Evolutionary conservation across 2,113 vertebrate species (phyloP).

Genomic region (Epinephelus cyanopodus): DNA sequence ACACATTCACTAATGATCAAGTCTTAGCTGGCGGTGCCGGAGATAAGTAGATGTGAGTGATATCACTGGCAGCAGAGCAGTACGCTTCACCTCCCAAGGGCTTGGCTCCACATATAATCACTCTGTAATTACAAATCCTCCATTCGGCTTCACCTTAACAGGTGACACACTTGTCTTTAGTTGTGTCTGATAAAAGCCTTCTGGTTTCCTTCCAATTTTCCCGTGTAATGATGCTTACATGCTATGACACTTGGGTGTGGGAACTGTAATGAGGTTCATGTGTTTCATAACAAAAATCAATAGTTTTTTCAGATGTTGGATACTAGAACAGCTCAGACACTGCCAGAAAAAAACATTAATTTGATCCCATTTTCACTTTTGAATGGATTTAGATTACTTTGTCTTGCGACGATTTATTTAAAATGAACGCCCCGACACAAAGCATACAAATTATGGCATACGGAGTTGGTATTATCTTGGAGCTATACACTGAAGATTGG

Average conservation of each 20-base stretch:
- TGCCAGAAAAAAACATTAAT: slow-evolving; percentile 7
- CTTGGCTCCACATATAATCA: slow-evolving; percentile 64
- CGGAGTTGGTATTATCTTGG: slow-evolving; percentile 50
- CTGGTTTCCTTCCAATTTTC: slow-evolving; percentile 43
- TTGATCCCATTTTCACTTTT: slow-evolving; percentile 34
- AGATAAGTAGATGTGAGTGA: slow-evolving; percentile 68
- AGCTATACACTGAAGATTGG: slow-evolving; percentile 45
- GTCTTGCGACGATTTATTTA: slow-evolving; percentile 23
- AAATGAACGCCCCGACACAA: slow-evolving; percentile 45
- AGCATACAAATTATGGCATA: slow-evolving; percentile 50
- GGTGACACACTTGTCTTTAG: slow-evolving; percentile 49
- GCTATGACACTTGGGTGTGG: neutral
- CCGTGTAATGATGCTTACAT: neutral
- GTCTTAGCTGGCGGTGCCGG: slow-evolving; percentile 51
- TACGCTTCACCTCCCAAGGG: slow-evolving; percentile 54
- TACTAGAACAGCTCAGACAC: neutral
- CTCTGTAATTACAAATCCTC: slow-evolving; percentile 63
- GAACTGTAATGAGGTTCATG: slow-evolving; percentile 32
- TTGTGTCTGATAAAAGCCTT: slow-evolving; percentile 35
- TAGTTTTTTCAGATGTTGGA: slow-evolving; percentile 30
- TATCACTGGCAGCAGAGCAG: slow-evolving; percentile 46
- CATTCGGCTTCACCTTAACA: slow-evolving; percentile 56
- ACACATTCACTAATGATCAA: slow-evolving; percentile 71
- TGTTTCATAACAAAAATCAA: slow-evolving; percentile 55
- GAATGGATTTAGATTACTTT: slow-evolving; percentile 49